Conservation (phyloP, 2,888 invertebrate species). For the Maniola hyperantus region DNA sequence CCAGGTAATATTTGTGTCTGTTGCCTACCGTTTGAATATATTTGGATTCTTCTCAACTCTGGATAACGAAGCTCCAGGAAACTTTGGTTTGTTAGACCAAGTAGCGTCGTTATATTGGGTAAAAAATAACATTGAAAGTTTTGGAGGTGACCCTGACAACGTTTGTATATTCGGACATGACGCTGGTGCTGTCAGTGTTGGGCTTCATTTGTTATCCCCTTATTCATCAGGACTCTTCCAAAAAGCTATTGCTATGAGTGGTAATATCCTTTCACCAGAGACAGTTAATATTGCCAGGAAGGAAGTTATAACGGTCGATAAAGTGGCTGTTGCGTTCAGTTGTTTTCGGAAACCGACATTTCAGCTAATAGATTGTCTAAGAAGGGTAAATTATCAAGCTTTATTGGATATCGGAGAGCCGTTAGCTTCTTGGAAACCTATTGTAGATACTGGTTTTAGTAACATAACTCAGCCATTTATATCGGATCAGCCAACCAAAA, state of each 20-base stretch:
- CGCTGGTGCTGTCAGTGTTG: slow-evolving; percentile 90
- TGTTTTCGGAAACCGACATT: slow-evolving; percentile 87
- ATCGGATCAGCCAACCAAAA: slow-evolving; percentile 84
- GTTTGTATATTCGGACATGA: slow-evolving; percentile 91
- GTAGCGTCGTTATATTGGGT: slow-evolving; percentile 91
- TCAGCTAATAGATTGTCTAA: slow-evolving; percentile 86
- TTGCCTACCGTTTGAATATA: slow-evolving; percentile 90
- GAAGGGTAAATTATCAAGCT: slow-evolving; percentile 82
- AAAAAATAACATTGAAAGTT: slow-evolving; percentile 87
- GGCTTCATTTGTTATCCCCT: slow-evolving; percentile 87
- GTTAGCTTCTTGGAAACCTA: slow-evolving; percentile 87
- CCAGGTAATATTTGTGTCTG: slow-evolving; percentile 89
- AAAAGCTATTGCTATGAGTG: slow-evolving; percentile 92
- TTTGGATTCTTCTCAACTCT: slow-evolving; percentile 92
- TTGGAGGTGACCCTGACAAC: slow-evolving; percentile 89
- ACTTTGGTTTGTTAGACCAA: slow-evolving; percentile 91
- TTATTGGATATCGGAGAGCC: slow-evolving; percentile 85
- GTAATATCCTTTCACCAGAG: slow-evolving; percentile 85
- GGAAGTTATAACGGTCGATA: slow-evolving; percentile 84
- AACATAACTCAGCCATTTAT: slow-evolving; percentile 86
- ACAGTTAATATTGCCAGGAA: slow-evolving; percentile 85
- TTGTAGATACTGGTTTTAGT: slow-evolving; percentile 87
- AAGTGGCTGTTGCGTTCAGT: slow-evolving; percentile 85
- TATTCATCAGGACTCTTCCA: slow-evolving; percentile 87
- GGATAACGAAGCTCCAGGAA: slow-evolving; percentile 90